A percentile compares a stretch with the other conserved stretches of the same genome.
phyloP scores from a whole-genome alignment of 1,140 invertebrate genomes.

The Pseudomyrmex cubaensis region DNA sequence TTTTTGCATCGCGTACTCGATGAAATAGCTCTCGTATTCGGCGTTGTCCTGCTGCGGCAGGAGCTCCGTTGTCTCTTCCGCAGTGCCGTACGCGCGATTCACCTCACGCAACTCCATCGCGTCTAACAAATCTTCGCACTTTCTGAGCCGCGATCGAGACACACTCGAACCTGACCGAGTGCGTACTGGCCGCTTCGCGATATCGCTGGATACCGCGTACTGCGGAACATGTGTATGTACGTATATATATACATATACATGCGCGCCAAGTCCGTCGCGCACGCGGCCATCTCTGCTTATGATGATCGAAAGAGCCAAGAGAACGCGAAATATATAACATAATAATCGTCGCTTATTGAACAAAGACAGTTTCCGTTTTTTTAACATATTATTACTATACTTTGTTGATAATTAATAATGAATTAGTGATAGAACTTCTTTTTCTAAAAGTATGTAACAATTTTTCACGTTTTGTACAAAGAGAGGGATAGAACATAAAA shows the following conservation, averaged over 20 bases:
- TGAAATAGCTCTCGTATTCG: slow-evolving; percentile 80
- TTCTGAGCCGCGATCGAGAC: not conserved
- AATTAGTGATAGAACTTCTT: too few relatives aligned
- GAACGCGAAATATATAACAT: too few relatives aligned
- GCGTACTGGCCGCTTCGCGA: slow-evolving; percentile 18
- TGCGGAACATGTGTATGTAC: slow-evolving; percentile 1
- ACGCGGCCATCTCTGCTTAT: not conserved
- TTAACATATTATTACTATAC: too few relatives aligned
- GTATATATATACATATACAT: not conserved
- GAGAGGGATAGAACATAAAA: too few relatives aligned
- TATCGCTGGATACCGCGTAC: not conserved
- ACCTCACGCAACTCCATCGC: slow-evolving; percentile 81
- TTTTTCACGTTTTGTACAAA: too few relatives aligned
- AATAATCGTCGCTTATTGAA: too few relatives aligned
- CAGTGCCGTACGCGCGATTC: slow-evolving; percentile 73
- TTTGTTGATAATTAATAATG: too few relatives aligned
- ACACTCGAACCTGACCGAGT: slow-evolving; percentile 18
- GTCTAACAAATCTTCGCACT: slow-evolving; percentile 60
- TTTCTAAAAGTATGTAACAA: too few relatives aligned
- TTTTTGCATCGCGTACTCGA: slow-evolving; percentile 80
- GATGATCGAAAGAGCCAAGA: not conserved
- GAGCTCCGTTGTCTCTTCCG: slow-evolving; percentile 79
- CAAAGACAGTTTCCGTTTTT: too few relatives aligned
- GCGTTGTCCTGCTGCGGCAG: slow-evolving; percentile 73
- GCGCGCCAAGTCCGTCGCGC: slow-evolving; percentile 20